A percentile compares a stretch with the other conserved stretches of the same genome.
These are phyloP conservation scores for Dolichomitus sp. DNA, from an alignment of 2,888 invertebrate genomes.

Conservation along the genomic window DNA sequence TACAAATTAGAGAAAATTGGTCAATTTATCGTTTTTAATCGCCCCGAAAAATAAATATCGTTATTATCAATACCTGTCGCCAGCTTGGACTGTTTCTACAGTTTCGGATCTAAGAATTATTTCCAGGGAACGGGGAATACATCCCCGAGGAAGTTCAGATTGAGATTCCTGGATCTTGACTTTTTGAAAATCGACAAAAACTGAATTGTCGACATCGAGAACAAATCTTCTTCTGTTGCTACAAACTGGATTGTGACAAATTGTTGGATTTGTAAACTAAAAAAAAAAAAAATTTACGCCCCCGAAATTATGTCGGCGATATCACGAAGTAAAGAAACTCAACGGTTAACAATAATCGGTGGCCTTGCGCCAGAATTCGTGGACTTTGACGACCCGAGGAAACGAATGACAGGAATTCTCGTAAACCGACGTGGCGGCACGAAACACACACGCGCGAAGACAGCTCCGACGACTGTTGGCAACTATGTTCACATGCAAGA, in stretches of 20 bases:
- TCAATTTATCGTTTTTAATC: not conserved
- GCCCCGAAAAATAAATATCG: not conserved
- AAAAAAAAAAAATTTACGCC: conserved; percentile 70
- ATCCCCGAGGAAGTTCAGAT: conserved; percentile 97
- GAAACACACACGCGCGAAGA: conserved; percentile 14
- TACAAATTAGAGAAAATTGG: conserved; percentile 44
- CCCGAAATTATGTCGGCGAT: conserved; percentile 2
- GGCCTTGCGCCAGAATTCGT: conserved; percentile 63
- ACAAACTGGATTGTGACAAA: conserved; percentile 98
- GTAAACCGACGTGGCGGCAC: conserved; percentile 33
- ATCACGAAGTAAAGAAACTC: not conserved
- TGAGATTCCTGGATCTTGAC: conserved; percentile 99
- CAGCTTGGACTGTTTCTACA: conserved; percentile 98
- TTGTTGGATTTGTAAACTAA: conserved; percentile 97
- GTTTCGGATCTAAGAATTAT: conserved; percentile 97
- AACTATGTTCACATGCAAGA: conserved; percentile 5
- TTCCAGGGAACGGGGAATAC: conserved; percentile 98
- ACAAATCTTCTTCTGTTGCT: conserved; percentile 96
- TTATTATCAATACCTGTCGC: conserved; percentile 87
- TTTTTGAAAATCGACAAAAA: conserved; percentile 99
- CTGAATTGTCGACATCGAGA: conserved; percentile 96
- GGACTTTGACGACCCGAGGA: conserved; percentile 62
- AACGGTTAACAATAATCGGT: conserved; percentile 58
- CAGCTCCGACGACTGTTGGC: conserved; percentile 2
- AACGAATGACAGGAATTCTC: conserved; percentile 61